Evolutionary conservation across 2,797 vertebrate genomes (phyloP).

Genomic region (Prionace glauca): DNA sequence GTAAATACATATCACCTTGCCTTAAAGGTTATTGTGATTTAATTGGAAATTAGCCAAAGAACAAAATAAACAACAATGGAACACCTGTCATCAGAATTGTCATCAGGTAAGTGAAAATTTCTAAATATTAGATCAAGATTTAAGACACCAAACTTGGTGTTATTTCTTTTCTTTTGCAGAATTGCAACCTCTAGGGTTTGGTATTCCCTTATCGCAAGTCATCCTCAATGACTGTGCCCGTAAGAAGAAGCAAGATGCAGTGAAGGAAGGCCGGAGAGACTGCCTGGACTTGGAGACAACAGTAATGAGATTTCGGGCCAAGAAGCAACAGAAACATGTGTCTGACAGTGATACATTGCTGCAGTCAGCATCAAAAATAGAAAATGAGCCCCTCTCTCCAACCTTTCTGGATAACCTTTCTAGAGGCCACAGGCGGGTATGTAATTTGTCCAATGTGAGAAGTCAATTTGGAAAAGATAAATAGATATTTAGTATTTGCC

Average conservation of each 20-base stretch:
- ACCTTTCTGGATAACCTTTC: constrained; percentile 51
- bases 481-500: not conserved
- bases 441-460: constrained; percentile 29
- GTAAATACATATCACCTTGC: not conserved
- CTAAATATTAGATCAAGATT: not conserved
- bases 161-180: constrained; percentile 51
- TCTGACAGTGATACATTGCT: constrained; percentile 34
- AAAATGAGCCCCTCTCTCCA: constrained; percentile 51
- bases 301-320: constrained; percentile 64
- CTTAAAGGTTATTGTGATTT: not conserved
- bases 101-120: not conserved
- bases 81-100: not conserved
- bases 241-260: constrained; percentile 64
- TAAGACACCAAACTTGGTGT: not conserved
- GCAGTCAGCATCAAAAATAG: constrained; percentile 37
- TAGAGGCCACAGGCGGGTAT: constrained; percentile 61
- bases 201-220: constrained; percentile 71
- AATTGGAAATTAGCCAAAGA: not conserved
- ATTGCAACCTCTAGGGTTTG: constrained; percentile 68
- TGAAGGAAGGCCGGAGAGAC: constrained; percentile 67
- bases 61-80: not conserved
- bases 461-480: not conserved
- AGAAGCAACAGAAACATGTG: constrained; percentile 53
- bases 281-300: constrained; percentile 75
- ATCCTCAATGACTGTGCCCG: constrained; percentile 70